These are phyloP conservation scores for Spodoptera littoralis DNA, from an alignment of 2,888 invertebrate species.

Conservation along the genomic window DNA sequence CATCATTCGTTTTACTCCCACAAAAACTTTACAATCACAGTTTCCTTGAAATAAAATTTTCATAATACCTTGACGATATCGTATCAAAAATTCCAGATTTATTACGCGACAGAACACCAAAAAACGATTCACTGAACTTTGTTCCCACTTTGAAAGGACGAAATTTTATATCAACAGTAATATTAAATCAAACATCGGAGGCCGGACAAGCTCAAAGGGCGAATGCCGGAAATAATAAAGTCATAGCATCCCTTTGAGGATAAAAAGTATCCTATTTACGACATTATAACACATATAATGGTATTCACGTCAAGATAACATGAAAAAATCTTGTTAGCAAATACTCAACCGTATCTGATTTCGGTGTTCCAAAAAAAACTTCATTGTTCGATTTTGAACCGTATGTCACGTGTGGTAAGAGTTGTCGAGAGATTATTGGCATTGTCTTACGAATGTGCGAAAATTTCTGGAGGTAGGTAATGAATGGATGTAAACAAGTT, in stretches of 20 bases:
- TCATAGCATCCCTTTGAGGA: conserved; percentile 56
- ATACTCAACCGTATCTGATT: conserved; percentile 55
- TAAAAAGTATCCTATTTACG: conserved; percentile 55
- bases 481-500: conserved; percentile 32
- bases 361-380: conserved; percentile 28
- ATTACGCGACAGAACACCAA: background rate
- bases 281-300: conserved; percentile 54
- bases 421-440: background rate
- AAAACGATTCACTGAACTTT: conserved; percentile 13
- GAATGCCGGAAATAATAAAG: conserved; percentile 60
- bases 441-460: conserved; percentile 8
- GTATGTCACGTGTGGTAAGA: conserved; percentile 16
- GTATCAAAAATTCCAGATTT: background rate
- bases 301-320: conserved; percentile 53
- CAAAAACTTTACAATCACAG: too few relatives aligned
- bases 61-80: background rate
- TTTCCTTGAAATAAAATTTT: too few relatives aligned
- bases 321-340: conserved; percentile 55
- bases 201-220: conserved; percentile 52
- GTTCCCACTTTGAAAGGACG: conserved; percentile 31
- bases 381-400: conserved; percentile 27
- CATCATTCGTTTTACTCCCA: too few relatives aligned
- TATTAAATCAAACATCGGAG: conserved; percentile 48
- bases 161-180: conserved; percentile 37
- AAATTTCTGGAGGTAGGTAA: conserved; percentile 26